Conservation (phyloP, 2,888 invertebrate genomes). For the Synergus gifuensis region DNA sequence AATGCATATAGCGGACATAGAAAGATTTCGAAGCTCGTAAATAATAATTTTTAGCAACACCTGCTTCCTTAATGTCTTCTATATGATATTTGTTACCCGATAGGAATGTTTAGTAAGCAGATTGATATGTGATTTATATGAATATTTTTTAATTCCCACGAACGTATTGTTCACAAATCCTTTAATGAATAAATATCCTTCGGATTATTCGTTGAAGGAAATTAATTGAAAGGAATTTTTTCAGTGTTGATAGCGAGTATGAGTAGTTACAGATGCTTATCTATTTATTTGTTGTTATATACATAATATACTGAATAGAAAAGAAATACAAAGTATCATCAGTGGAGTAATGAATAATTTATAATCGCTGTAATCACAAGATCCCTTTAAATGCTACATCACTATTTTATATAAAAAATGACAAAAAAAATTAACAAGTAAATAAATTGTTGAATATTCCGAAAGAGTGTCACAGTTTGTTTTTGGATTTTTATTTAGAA, state of each 20-base stretch:
- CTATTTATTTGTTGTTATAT: conserved; percentile 76
- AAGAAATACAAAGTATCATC: conserved; percentile 66
- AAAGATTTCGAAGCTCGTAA: conserved; percentile 50
- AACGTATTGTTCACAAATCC: conserved; percentile 55
- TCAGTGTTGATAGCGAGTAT: conserved; percentile 74
- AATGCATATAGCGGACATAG: conserved; percentile 41
- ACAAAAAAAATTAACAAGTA: conserved; percentile 62
- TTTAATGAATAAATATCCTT: conserved; percentile 18
- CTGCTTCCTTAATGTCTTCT: conserved; percentile 73
- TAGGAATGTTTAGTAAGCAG: conserved; percentile 67
- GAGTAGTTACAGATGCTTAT: conserved; percentile 74
- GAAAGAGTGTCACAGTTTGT: conserved; percentile 48
- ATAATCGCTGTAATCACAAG: conserved; percentile 72
- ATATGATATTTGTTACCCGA: conserved; percentile 69
- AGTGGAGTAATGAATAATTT: conserved; percentile 70
- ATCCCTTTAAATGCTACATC: conserved; percentile 71
- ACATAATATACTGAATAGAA: conserved; percentile 61
- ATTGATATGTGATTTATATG: conserved; percentile 65
- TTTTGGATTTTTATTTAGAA: conserved; percentile 53
- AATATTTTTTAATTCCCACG: conserved; percentile 53
- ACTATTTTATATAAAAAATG: conserved; percentile 70
- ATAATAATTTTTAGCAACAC: conserved; percentile 64
- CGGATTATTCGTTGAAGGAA: conserved; percentile 45
- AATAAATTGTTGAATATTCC: conserved; percentile 69
- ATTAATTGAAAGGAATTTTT: conserved; percentile 61